phyloP scores from a whole-genome alignment of 1,140 invertebrate species.

The Leptoteleia sp. region DNA sequence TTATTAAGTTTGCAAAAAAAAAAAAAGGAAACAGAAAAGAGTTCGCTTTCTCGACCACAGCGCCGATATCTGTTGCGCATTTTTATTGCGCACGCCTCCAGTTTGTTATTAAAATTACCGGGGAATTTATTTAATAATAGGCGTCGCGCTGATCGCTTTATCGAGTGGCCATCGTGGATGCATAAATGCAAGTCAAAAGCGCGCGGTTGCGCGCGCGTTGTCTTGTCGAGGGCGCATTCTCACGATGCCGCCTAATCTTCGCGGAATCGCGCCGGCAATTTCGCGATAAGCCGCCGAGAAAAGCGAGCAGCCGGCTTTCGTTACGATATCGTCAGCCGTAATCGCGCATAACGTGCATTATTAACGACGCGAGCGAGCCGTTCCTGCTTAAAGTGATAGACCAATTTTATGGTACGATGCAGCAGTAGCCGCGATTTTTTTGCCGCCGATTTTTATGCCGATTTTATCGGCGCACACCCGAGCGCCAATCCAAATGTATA shows the following conservation, averaged over 20 bases:
- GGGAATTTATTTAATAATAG: conserved; percentile 43
- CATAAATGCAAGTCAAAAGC: conserved; percentile 29
- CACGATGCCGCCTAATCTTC: conserved; percentile 34
- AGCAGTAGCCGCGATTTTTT: conserved; percentile 42
- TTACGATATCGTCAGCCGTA: conserved; percentile 44
- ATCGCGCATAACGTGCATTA: conserved; percentile 49
- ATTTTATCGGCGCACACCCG: conserved; percentile 14
- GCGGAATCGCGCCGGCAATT: conserved; percentile 40
- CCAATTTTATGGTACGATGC: conserved; percentile 41
- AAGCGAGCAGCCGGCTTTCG: conserved; percentile 41
- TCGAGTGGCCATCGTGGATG: conserved; percentile 26
- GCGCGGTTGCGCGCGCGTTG: not conserved
- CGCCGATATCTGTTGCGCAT: not conserved
- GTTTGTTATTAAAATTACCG: conserved; percentile 40
- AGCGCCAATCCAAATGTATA: not conserved
- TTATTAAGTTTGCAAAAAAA: not conserved
- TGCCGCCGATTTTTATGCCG: conserved; percentile 4
- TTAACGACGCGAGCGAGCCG: conserved; percentile 28
- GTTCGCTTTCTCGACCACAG: not conserved
- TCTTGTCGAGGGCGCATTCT: conserved; percentile 27
- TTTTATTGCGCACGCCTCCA: conserved; percentile 10
- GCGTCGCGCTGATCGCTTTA: conserved; percentile 43
- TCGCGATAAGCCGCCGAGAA: conserved; percentile 31
- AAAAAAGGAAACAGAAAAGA: not conserved
- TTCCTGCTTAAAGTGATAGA: conserved; percentile 26